Evolutionary conservation across 2,113 vertebrate species (phyloP), one percentile per base, ranked within the genome.

Genomic region (Apteryx owenii): DNA sequence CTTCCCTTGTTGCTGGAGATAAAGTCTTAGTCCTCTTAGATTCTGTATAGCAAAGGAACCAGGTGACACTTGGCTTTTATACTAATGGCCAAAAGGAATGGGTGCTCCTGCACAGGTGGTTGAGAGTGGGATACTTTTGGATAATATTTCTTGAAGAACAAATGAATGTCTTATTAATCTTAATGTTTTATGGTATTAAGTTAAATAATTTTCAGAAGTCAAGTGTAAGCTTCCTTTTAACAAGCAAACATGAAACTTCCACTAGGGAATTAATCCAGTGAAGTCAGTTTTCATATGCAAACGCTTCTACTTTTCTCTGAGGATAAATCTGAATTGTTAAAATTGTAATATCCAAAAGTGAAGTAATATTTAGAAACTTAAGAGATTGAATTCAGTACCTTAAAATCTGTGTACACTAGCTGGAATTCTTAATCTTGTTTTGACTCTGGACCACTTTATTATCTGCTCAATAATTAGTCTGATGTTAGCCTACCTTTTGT

Each of bases 361-460:
- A 46, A 36, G 7, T 69, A 61, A 21, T 80, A 17, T 46, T 46
- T 77, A 76, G 62, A 72, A 56, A 56, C 23, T 77, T 31, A 48
- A 25, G 80, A 81, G 36, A 77, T 4, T 83, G 8, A 73, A 65
- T 90, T 83, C 60, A 73, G 3, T 88, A 56, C 28, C 19, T 72
- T 56, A 66, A 77, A 92, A 73, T 28, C 10, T 78, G 5, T 79
- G 58, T 76, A 70, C 26, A 92, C 40, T 86, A 69, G 88, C 83
- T 83, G 72, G n/a, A 88, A 88, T 94, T 96, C 33, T n/a, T 83
- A 77, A 54, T 78, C 60, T 86, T 8, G 33, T 78, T 81, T 81
- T 85, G 38, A 69, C 22, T 94, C 68, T 76, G 33, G 54, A 66
- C 23, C 33, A 8, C 38, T 58, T 5, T 66, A 25, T 65, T 26